These are phyloP conservation scores for Poeciliopsis turrubarensis DNA, from an alignment of 2,113 vertebrate genomes.

Conservation along the genomic window DNA sequence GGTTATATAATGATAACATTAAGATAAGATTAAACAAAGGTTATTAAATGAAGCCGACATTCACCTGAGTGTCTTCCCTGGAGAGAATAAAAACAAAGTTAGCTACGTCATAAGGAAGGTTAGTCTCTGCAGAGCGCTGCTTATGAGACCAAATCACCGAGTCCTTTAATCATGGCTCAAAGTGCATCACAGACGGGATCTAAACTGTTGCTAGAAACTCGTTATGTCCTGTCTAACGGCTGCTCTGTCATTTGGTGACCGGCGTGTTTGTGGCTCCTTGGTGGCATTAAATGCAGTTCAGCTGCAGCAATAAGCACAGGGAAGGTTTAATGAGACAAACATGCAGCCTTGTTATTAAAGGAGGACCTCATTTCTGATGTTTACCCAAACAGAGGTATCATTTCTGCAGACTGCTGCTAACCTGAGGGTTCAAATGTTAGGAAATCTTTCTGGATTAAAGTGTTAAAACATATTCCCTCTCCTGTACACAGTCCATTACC, in stretches of 20 bases:
- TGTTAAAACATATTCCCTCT: not conserved
- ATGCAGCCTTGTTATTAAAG: not conserved
- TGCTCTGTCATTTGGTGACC: constrained; percentile 14
- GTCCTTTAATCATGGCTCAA: constrained; percentile 23
- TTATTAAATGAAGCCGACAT: not conserved
- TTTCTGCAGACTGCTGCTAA: not conserved
- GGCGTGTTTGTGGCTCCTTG: not conserved
- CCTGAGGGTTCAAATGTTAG: not conserved
- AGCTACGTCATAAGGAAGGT: not conserved
- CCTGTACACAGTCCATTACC: not conserved
- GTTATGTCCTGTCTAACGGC: constrained; percentile 8
- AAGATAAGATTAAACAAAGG: not conserved
- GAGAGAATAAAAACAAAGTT: constrained; percentile 1
- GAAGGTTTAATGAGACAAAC: not conserved
- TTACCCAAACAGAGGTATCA: not conserved
- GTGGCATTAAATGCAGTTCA: not conserved
- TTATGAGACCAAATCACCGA: not conserved
- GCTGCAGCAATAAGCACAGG: not conserved
- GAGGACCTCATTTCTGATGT: not conserved
- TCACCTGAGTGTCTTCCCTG: not conserved
- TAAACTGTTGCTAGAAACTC: constrained; percentile 18
- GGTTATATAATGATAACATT: not conserved
- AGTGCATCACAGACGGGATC: constrained; percentile 8
- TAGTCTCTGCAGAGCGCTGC: not conserved
- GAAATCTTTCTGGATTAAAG: not conserved